Base-by-base conservation (phyloP, 1,140 invertebrate species). In the Drosophila murphyi region DNA sequence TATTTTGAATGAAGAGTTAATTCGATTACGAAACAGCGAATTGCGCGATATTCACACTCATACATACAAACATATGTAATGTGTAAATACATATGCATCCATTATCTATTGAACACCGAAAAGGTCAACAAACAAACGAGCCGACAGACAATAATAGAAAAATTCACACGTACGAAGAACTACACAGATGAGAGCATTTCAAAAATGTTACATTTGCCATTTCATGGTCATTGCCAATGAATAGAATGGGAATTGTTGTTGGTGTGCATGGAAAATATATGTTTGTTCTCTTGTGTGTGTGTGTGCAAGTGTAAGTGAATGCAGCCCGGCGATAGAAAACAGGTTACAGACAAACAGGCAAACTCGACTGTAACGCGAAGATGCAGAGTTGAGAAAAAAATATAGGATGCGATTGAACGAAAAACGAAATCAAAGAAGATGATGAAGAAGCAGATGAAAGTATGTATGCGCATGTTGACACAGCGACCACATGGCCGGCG, bases 211-310 rank as follows among this genome's bases (percentile, higher is more conserved):
- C 65, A 35, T 43, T 35, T 67, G 76, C 74, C 64, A 89, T 88
- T 87, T 87, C 83, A 87, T 74, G 85, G 83, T 87, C 83, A 88
- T 68, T 87, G 85, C 63, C 80, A 88, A 70, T 78, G 83, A 86
- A 76, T 87, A 79, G 59, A 59, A 51, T 55, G 71, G 73, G 73
- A 76, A 73, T 76, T 65, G 62, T 62, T 55, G 61, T 61, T 54
- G 55, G 28, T 54, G 43, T 70, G 57, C 64, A 73, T 68, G 61
- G 41, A 72, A 60, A 45, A 73, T 68, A 39, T 3, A 61, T 67
- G 50, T 56, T 41, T 71, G 52, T 64, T 63, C 60, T 71, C 52
- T 41, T 57, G 41, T 39, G 31, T 51, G 2, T 72, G 8, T 29
- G 12, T 37, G 43, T 45, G 28, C n/a, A 8, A 59, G 54, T 54